Conservation (phyloP, 1,140 invertebrate genomes). For the Drosophila sucinea region DNA sequence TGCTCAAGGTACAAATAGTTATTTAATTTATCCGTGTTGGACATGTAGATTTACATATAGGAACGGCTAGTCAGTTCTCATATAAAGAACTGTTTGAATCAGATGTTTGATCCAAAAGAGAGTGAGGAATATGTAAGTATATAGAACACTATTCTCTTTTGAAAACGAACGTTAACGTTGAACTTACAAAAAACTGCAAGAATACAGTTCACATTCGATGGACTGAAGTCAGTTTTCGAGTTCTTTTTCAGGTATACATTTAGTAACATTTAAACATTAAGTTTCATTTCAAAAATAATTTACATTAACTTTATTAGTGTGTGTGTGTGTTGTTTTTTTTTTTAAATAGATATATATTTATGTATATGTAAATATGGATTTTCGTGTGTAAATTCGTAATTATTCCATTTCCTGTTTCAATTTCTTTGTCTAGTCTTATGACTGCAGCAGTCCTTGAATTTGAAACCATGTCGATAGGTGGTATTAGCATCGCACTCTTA, state of each 20-base stretch:
- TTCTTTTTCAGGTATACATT: constrained; percentile 21
- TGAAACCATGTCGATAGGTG: background rate
- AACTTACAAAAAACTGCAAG: background rate
- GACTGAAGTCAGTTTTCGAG: background rate
- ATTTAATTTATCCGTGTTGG: too few relatives aligned
- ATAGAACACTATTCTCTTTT: too few relatives aligned
- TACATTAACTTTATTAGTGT: constrained; percentile 10
- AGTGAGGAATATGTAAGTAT: too few relatives aligned
- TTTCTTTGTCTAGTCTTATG: constrained; percentile 47
- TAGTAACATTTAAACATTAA: constrained; percentile 49
- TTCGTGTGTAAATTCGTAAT: constrained; percentile 63
- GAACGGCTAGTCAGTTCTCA: too few relatives aligned
- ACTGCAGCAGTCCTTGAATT: constrained; percentile 47
- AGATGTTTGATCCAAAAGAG: too few relatives aligned
- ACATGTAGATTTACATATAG: too few relatives aligned
- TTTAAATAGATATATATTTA: constrained; percentile 39
- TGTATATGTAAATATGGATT: constrained; percentile 46
- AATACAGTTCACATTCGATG: background rate
- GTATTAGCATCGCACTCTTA: background rate
- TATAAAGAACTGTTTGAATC: too few relatives aligned
- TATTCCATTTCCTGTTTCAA: constrained; percentile 48
- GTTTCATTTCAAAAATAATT: constrained; percentile 43
- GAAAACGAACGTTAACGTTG: too few relatives aligned
- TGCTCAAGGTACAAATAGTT: too few relatives aligned
- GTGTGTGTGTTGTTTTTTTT: background rate